phyloP scores from a whole-genome alignment of 1,140 invertebrate genomes.

The Caligus rogercresseyi region DNA sequence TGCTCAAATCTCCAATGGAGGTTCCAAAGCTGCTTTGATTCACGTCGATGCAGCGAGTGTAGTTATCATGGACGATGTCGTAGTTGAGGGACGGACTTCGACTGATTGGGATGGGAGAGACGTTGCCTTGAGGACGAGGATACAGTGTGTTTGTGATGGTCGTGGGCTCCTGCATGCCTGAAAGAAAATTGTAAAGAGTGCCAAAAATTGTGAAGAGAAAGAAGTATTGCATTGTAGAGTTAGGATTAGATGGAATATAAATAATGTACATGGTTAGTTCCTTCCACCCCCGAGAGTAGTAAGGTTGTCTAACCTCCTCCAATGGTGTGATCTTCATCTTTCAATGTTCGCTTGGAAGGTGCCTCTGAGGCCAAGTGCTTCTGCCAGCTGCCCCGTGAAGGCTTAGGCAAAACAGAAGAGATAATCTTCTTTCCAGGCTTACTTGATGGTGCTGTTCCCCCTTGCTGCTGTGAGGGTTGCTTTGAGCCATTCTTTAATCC shows the following conservation, averaged over 20 bases:
- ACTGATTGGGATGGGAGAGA: slow-evolving; percentile 33
- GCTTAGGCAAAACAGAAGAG: background rate
- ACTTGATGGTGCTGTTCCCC: background rate
- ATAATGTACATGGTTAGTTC: background rate
- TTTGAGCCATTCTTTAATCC: no score
- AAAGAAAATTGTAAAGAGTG: no score
- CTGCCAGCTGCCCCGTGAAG: background rate
- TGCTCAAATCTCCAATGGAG: slow-evolving; percentile 41
- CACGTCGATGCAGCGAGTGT: slow-evolving; percentile 48
- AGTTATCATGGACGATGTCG: slow-evolving; percentile 41
- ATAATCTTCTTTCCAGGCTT: background rate
- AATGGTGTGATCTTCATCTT: background rate
- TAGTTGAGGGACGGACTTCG: slow-evolving; percentile 42
- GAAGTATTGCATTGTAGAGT: background rate
- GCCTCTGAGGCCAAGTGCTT: background rate
- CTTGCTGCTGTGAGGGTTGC: background rate
- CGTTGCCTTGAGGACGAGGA: slow-evolving; percentile 36
- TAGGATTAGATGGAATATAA: background rate
- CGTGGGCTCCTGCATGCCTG: background rate
- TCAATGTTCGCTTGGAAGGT: background rate
- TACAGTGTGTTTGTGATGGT: background rate
- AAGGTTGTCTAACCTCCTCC: background rate
- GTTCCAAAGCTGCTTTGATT: slow-evolving; percentile 34
- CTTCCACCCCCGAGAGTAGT: slow-evolving; percentile 12
- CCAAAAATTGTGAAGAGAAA: no score